Evolutionary conservation across 2,888 invertebrate species (phyloP).

Genomic region (Drosophila melanosoma): DNA sequence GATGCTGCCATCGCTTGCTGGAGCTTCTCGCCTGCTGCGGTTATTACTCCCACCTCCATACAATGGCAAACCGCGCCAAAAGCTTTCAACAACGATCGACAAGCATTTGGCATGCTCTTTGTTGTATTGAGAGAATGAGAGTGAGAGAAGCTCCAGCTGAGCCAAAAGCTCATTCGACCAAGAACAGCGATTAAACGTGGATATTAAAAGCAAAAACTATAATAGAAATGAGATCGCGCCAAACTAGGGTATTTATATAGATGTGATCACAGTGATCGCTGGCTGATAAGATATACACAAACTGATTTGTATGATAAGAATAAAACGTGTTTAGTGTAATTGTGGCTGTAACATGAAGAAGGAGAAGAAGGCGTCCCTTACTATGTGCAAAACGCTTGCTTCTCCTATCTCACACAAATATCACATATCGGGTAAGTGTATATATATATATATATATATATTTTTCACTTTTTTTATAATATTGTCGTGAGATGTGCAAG

Average conservation of each 20-base stretch:
- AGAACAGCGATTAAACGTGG: neutral
- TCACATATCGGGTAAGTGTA: no score
- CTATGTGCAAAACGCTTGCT: neutral
- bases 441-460: neutral
- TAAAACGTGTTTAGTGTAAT: neutral
- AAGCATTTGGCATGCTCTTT: neutral
- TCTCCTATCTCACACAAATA: neutral
- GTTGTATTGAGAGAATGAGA: neutral
- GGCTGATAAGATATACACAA: constrained; percentile 4
- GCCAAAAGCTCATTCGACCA: neutral
- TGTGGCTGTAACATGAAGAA: neutral
- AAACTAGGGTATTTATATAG: neutral
- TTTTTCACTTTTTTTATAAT: neutral
- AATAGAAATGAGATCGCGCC: neutral
- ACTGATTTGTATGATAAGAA: neutral
- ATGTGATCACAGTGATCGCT: neutral
- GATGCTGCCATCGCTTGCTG: constrained; percentile 38
- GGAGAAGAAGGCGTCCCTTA: neutral
- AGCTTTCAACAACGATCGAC: constrained; percentile 26
- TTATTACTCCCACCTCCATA: constrained; percentile 8
- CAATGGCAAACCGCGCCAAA: constrained; percentile 9
- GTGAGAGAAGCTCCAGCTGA: constrained; percentile 1
- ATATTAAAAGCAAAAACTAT: neutral
- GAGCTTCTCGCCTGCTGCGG: constrained; percentile 40
- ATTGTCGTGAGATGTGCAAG: neutral